Conservation (phyloP, 2,888 invertebrate species). For the Orchesella flavescens region DNA sequence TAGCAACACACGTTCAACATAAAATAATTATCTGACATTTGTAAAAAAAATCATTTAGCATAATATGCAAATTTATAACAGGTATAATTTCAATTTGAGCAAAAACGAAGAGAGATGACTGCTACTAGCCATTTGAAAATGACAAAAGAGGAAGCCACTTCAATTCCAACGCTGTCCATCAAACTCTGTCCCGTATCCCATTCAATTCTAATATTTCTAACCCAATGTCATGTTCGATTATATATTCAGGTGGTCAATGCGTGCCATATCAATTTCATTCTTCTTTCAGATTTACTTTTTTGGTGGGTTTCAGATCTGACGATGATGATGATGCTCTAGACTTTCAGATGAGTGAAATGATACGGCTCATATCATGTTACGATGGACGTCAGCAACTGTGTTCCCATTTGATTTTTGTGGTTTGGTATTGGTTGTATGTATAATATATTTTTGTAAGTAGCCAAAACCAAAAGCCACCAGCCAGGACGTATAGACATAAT, state of each 20-base stretch:
- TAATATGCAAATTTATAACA: neutral
- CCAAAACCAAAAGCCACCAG: neutral
- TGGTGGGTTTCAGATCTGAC: too few species aligned
- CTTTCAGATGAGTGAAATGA: neutral
- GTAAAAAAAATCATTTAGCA: neutral
- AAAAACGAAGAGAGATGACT: too few species aligned
- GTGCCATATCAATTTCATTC: neutral
- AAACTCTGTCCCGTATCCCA: neutral
- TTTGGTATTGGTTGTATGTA: neutral
- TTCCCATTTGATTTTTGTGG: constrained; percentile 7
- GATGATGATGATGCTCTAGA: too few species aligned
- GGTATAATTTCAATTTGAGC: neutral
- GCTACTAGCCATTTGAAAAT: too few species aligned
- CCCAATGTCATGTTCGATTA: neutral
- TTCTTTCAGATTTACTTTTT: neutral
- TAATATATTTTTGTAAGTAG: neutral
- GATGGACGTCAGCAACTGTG: neutral
- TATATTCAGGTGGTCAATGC: neutral
- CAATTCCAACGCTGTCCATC: neutral
- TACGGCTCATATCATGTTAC: neutral
- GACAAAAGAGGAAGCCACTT: neutral
- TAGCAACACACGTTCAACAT: neutral
- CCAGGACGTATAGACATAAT: neutral
- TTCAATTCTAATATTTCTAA: neutral
- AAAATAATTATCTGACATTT: too few species aligned